Conservation (phyloP, 1,140 invertebrate genomes). For the Sitobion miscanthi region DNA sequence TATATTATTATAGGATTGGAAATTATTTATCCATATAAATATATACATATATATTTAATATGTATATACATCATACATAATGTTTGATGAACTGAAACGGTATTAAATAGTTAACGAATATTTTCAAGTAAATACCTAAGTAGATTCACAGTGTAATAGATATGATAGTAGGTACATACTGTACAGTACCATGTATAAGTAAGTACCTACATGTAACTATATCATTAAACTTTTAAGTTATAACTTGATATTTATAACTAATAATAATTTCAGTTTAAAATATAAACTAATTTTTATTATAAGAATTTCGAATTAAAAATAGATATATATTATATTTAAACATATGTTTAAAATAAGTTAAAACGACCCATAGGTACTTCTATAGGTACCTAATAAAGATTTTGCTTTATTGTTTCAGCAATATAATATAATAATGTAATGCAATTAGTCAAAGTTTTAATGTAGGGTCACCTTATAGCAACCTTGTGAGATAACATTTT, state of each 20-base stretch:
- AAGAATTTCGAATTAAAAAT: neutral
- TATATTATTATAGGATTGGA: neutral
- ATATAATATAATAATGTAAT: neutral
- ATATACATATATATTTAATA: too few species aligned
- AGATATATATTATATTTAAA: too few species aligned
- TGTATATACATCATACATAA: too few species aligned
- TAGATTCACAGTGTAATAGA: too few species aligned
- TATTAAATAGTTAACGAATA: too few species aligned
- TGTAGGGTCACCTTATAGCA: neutral
- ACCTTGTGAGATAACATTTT: conserved; percentile 40
- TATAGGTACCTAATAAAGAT: too few species aligned
- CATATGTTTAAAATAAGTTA: too few species aligned
- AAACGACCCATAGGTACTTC: too few species aligned
- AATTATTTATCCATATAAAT: too few species aligned
- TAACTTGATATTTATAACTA: neutral
- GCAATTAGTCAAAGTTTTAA: conserved; percentile 23
- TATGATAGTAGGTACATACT: neutral
- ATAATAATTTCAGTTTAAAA: neutral
- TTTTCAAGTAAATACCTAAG: too few species aligned
- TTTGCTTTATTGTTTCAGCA: neutral
- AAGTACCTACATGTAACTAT: neutral
- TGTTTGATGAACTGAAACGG: too few species aligned
- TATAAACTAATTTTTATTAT: neutral
- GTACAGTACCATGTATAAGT: neutral
- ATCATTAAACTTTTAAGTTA: neutral